Conservation (phyloP, 2,113 vertebrate species). For the Delphinapterus leucas region DNA sequence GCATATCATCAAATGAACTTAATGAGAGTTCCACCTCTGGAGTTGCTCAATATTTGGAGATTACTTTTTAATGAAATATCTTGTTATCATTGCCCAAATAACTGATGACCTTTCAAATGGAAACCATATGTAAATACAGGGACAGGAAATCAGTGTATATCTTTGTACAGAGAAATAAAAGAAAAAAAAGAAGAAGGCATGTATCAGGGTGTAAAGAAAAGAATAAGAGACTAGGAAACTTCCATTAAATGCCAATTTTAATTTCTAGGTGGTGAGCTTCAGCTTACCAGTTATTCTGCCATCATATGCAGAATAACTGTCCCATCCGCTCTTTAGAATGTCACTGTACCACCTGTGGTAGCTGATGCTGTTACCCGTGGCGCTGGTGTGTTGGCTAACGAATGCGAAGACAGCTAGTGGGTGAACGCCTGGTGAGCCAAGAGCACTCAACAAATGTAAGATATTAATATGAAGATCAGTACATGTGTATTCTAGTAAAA, state of each 20-base stretch:
- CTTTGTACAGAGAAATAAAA: background rate
- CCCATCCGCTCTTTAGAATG: background rate
- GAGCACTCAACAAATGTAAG: background rate
- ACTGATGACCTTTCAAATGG: slow-evolving; percentile 47
- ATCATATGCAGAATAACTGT: background rate
- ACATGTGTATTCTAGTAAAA: background rate
- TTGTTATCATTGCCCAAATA: slow-evolving; percentile 58
- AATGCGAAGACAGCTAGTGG: background rate
- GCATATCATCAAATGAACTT: background rate
- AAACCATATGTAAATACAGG: slow-evolving; percentile 40
- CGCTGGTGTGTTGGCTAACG: background rate
- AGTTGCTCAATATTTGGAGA: slow-evolving; percentile 51
- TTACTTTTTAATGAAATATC: slow-evolving; percentile 62
- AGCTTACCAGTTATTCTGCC: background rate
- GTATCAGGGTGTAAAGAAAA: background rate
- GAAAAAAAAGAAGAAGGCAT: background rate
- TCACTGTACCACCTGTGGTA: background rate
- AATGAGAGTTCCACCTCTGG: slow-evolving; percentile 13
- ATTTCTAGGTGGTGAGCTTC: background rate
- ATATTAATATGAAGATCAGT: background rate
- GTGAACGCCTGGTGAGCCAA: background rate
- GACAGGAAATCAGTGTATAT: slow-evolving; percentile 25
- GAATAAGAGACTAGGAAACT: background rate
- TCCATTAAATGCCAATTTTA: background rate
- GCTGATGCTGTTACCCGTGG: background rate